A percentile compares a stretch with the other conserved stretches of the same genome.
Conservation (phyloP, 2,888 invertebrate species). For the Noctua pronuba region DNA sequence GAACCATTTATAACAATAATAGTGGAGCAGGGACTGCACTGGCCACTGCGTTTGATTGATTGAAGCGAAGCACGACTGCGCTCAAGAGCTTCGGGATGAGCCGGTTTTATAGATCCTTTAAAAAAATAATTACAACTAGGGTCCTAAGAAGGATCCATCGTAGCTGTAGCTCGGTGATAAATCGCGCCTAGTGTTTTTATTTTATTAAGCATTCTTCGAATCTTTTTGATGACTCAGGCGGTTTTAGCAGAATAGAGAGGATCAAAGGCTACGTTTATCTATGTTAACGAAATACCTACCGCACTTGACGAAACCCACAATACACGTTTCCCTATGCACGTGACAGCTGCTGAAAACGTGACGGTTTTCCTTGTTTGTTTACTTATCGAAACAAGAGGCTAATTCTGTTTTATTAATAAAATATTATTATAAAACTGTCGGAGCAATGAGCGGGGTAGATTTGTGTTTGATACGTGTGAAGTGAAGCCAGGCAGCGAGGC, state of each 20-base stretch:
- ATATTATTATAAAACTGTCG: conserved; percentile 37
- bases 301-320: conserved; percentile 2
- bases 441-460: conserved; percentile 71
- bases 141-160: background rate
- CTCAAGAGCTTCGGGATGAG: conserved; percentile 39
- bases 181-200: background rate
- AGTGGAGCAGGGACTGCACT: conserved; percentile 49
- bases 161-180: background rate
- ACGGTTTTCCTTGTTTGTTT: conserved; percentile 65
- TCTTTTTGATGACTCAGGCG: background rate
- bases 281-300: conserved; percentile 16
- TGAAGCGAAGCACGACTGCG: conserved; percentile 58
- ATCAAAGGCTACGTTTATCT: conserved; percentile 13
- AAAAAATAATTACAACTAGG: background rate
- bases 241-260: background rate
- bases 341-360: conserved; percentile 63
- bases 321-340: conserved; percentile 60
- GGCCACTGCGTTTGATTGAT: conserved; percentile 73
- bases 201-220: background rate
- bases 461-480: conserved; percentile 79
- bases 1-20: conserved; percentile 63
- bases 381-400: conserved; percentile 22
- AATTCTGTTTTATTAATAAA: conserved; percentile 38
- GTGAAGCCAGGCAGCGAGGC: conserved; percentile 76
- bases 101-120: conserved; percentile 17